Conservation (phyloP, 2,797 vertebrate genomes). For the Steatocranus sp. region DNA sequence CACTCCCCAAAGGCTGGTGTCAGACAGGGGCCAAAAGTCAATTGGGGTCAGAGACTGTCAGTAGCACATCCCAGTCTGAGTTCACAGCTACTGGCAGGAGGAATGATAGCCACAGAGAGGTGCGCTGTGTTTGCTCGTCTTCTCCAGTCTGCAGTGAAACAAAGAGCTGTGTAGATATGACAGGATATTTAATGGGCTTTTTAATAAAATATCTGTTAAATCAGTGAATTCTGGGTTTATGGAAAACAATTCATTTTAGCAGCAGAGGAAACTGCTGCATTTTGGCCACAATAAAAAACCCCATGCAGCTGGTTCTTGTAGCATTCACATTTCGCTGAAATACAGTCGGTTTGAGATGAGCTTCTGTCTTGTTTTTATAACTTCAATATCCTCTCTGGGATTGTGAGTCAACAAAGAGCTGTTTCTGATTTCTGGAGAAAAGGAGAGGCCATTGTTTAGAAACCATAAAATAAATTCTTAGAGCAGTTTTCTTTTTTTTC, state of each 20-base stretch:
- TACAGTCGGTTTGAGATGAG: not conserved
- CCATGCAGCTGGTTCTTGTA: not conserved
- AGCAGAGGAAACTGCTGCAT: not conserved
- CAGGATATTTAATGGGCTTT: not conserved
- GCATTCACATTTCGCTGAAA: not conserved
- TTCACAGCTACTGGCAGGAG: slow-evolving; percentile 17
- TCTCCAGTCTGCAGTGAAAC: not conserved
- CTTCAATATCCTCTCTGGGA: slow-evolving; percentile 18
- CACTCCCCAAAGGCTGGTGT: slow-evolving; percentile 46
- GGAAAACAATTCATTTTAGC: slow-evolving; percentile 5
- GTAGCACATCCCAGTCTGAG: slow-evolving; percentile 20
- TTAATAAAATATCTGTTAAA: not conserved
- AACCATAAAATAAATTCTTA: not conserved
- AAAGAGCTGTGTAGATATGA: not conserved
- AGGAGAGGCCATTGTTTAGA: slow-evolving; percentile 10
- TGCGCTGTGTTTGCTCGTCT: not conserved
- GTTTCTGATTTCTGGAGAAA: slow-evolving; percentile 4
- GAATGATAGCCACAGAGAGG: not conserved
- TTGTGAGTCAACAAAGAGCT: slow-evolving; percentile 42
- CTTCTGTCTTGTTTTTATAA: slow-evolving; percentile 26
- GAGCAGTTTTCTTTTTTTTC: not conserved
- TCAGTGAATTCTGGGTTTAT: not conserved
- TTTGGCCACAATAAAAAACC: not conserved
- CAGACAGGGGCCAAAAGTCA: slow-evolving; percentile 57
- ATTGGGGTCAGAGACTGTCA: slow-evolving; percentile 57